These are phyloP conservation scores for Brachylomia viminalis DNA, from an alignment of 2,888 invertebrate species.

Conservation along the genomic window DNA sequence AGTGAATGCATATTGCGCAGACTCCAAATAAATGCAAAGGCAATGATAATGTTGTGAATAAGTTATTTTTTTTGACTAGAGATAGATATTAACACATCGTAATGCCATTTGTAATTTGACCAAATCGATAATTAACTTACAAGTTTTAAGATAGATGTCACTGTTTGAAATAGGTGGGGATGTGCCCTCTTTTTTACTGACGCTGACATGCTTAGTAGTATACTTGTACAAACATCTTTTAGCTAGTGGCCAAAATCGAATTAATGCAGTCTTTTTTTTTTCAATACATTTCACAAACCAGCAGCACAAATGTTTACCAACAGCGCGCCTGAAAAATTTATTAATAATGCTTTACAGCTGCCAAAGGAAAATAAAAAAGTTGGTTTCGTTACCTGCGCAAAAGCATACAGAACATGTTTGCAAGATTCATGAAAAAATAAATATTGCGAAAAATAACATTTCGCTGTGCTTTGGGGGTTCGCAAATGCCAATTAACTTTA, in stretches of 20 bases:
- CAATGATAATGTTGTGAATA: neutral
- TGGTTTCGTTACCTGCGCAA: neutral
- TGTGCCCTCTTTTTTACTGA: neutral
- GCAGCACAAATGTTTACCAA: neutral
- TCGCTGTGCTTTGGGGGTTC: slow-evolving; percentile 3
- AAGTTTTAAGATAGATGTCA: neutral
- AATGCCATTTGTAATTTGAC: neutral
- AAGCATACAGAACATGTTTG: neutral
- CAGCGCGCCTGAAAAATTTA: neutral
- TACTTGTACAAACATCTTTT: neutral
- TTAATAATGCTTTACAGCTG: no score
- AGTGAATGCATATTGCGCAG: neutral
- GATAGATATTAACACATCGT: neutral
- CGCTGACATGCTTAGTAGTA: neutral
- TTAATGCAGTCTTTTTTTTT: neutral
- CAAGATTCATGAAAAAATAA: neutral
- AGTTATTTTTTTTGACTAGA: neutral
- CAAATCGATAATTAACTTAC: neutral
- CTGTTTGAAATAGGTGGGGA: neutral
- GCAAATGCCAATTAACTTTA: neutral
- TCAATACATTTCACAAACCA: neutral
- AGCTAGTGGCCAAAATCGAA: neutral
- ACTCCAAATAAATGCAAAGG: neutral
- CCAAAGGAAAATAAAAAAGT: neutral
- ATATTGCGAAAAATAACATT: neutral